phyloP scores from a whole-genome alignment of 1,140 invertebrate species.

The Philotrypesis tridentata region DNA sequence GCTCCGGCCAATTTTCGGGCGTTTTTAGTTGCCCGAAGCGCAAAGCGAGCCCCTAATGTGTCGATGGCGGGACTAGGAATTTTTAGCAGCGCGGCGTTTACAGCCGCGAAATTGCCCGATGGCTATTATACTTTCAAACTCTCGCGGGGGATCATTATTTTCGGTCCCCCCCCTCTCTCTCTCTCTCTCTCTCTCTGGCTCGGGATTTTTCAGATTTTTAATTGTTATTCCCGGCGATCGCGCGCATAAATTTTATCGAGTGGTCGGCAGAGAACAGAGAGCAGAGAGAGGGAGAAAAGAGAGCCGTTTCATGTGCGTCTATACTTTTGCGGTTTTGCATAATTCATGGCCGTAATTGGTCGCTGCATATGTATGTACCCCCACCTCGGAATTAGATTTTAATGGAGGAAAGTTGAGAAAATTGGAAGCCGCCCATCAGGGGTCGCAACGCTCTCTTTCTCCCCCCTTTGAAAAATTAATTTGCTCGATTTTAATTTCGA shows the following conservation, averaged over 20 bases:
- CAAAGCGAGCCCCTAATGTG: conserved; percentile 43
- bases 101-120: conserved; percentile 23
- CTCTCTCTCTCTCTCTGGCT: too few relatives aligned
- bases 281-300: neutral
- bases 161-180: too few relatives aligned
- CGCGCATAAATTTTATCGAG: conserved; percentile 12
- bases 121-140: conserved; percentile 13
- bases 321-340: neutral
- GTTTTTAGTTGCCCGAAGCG: conserved; percentile 25
- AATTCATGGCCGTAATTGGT: conserved; percentile 30
- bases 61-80: conserved; percentile 52
- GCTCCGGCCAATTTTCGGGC: conserved; percentile 57
- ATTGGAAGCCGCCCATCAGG: neutral
- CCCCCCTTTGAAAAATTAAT: conserved; percentile 7
- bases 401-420: conserved; percentile 4
- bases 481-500: neutral
- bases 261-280: too few relatives aligned
- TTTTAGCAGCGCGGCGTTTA: conserved; percentile 37
- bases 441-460: neutral
- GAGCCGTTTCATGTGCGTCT: neutral
- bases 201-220: conserved; percentile 17
- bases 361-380: conserved; percentile 5
- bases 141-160: neutral
- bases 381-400: conserved; percentile 34
- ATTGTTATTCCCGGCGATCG: neutral